A percentile compares a stretch with the other conserved stretches of the same genome.
phyloP scores from a whole-genome alignment of 2,888 invertebrate species.

The Zygothrica quintamaculata region DNA sequence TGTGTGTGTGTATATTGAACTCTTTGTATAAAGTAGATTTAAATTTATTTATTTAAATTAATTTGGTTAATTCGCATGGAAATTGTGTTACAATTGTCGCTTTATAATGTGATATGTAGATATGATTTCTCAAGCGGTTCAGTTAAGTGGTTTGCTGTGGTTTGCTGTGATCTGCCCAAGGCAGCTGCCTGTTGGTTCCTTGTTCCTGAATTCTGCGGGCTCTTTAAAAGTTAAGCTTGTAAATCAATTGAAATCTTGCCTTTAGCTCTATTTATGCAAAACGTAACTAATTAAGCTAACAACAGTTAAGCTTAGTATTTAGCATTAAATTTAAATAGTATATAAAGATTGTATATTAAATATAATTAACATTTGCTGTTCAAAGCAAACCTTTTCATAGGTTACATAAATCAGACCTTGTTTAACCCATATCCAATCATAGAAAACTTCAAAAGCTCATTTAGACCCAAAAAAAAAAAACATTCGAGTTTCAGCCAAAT shows the following conservation, averaged over 20 bases:
- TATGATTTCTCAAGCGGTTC: slow-evolving; percentile 13
- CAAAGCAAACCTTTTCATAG: too few species aligned
- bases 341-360: too few species aligned
- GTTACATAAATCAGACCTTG: too few species aligned
- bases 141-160: slow-evolving; percentile 38
- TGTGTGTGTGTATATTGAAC: slow-evolving; percentile 9
- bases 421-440: too few species aligned
- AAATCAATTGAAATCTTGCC: slow-evolving; percentile 9
- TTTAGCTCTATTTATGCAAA: background rate
- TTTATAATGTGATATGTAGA: slow-evolving; percentile 21
- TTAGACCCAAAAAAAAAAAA: slow-evolving; percentile 3
- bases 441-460: slow-evolving; percentile 42
- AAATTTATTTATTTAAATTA: slow-evolving; percentile 75
- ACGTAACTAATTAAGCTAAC: background rate
- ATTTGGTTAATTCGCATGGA: slow-evolving; percentile 52
- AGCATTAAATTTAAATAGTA: too few species aligned
- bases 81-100: slow-evolving; percentile 50
- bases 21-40: slow-evolving; percentile 42
- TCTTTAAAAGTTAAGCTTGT: slow-evolving; percentile 31
- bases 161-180: slow-evolving; percentile 2
- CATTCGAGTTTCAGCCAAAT: slow-evolving; percentile 8
- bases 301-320: too few species aligned
- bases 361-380: too few species aligned
- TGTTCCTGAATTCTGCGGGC: slow-evolving; percentile 39
- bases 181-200: slow-evolving; percentile 30